Evolutionary conservation across 2,888 invertebrate genomes (phyloP).

Genomic region (Mesochorus sp.): DNA sequence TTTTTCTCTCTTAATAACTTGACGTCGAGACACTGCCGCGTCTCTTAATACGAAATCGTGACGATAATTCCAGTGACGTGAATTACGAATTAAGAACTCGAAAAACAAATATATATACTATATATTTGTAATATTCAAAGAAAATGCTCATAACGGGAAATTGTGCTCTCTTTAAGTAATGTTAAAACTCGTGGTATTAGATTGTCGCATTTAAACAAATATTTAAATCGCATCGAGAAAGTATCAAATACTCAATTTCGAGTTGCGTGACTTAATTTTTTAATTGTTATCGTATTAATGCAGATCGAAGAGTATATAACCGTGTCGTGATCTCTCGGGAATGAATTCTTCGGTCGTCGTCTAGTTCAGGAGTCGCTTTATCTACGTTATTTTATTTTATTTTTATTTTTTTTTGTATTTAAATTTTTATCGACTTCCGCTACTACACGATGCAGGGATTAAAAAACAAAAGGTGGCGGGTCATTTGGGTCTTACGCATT

Average conservation of each 20-base stretch:
- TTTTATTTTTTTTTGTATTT: constrained; percentile 15
- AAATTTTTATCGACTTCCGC: constrained; percentile 45
- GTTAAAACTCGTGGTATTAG: constrained; percentile 19
- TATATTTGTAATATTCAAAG: background rate
- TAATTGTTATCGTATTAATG: constrained; percentile 2
- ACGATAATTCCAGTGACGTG: no score
- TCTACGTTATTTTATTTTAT: background rate
- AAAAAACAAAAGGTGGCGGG: constrained; percentile 51
- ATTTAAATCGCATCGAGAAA: constrained; percentile 19
- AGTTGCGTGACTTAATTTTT: background rate
- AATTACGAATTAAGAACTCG: background rate
- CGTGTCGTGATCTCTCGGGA: constrained; percentile 32
- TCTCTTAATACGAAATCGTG: no score
- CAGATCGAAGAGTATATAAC: constrained; percentile 51
- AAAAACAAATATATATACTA: background rate
- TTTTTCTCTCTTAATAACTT: background rate
- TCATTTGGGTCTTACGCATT: constrained; percentile 22
- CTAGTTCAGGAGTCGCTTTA: constrained; percentile 57
- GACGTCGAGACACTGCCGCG: no score
- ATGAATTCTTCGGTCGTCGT: constrained; percentile 57
- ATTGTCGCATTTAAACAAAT: constrained; percentile 29
- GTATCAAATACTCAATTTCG: background rate
- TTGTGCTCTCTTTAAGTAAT: constrained; percentile 9
- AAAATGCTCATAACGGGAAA: constrained; percentile 16
- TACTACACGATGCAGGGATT: constrained; percentile 56